Base-by-base conservation (phyloP, 2,797 vertebrate species). In the Echiichthys vipera region DNA sequence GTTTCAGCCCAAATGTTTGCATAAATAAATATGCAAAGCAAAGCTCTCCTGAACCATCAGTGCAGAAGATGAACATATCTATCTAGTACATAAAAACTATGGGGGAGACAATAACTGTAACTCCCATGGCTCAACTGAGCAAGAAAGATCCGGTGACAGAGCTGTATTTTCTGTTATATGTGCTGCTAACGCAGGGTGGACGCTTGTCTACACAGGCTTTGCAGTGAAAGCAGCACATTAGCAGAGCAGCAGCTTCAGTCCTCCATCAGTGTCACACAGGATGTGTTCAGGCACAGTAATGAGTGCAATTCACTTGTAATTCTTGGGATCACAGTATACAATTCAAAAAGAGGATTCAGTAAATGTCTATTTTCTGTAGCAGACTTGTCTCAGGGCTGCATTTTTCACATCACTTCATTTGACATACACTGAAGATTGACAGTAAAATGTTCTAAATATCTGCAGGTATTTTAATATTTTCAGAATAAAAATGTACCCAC, bases 191-290 rank as follows among this genome's bases (percentile, higher is more conserved):
- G 5, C 43, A 2, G 10, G 11, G 5, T 22, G 20, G 20, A 45
- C n/a, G n/a, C 20, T 22, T 45, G 4, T 12, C 10, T 15, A 29
- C 18, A 37, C 30, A 50, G 12, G 20, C 6, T 42, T 34, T 9
- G 17, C 20, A 59, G 39, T 24, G 27, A 59, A 39, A 61, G 42
- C 20, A 67, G 45, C 4, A 69, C 3, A 5, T 15, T 1, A 15
- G 12, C 22, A 47, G 7, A 36, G 20, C 22, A 62, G 32, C 22
- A 53, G 18, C 32, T 51, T 49, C 29, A 20, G 18, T 29, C 20
- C 17, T 45, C 14, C 24, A 40, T 27, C n/a, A 43, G 10, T 47
- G 14, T 61, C 53, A 55, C 34, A 76, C 32, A 45, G 72, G 20
- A 58, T 40, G 56, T 25, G 39, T 49, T 32, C 6, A 25, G 10